A percentile compares a stretch with the other conserved stretches of the same genome.
Evolutionary conservation across 2,888 invertebrate genomes (phyloP).

Genomic region (Mongoloraphidia duomilia): DNA sequence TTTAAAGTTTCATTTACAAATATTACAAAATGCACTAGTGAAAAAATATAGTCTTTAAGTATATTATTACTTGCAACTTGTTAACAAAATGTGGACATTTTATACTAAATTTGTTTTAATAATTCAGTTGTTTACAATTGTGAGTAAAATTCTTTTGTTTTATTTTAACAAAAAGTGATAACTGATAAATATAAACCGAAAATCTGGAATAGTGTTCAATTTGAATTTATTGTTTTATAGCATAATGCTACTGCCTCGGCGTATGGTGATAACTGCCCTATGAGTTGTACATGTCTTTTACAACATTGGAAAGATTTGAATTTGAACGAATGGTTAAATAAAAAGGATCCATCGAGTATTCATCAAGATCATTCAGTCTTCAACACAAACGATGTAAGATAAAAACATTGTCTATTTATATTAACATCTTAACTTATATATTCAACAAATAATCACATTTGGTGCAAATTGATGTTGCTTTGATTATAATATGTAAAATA

Average conservation of each 20-base stretch:
- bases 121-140: too few species aligned
- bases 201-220: too few species aligned
- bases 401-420: not conserved
- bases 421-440: not conserved
- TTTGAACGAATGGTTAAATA: constrained; percentile 36
- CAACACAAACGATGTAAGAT: constrained; percentile 24
- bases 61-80: too few species aligned
- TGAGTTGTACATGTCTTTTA: constrained; percentile 38
- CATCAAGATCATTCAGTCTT: not conserved
- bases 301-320: constrained; percentile 39
- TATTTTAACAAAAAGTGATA: too few species aligned
- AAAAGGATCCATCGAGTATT: constrained; percentile 13
- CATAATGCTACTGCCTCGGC: constrained; percentile 23
- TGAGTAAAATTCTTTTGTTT: too few species aligned
- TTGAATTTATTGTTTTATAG: constrained; percentile 9
- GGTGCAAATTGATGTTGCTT: too few species aligned
- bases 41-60: too few species aligned
- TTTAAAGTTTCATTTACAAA: too few species aligned
- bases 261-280: constrained; percentile 30
- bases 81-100: too few species aligned
- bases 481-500: constrained; percentile 2
- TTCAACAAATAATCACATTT: not conserved
- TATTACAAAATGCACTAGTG: too few species aligned
- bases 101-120: too few species aligned
- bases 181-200: too few species aligned